Base-by-base conservation (phyloP, 2,797 vertebrate species). In the Scleropages formosus region DNA sequence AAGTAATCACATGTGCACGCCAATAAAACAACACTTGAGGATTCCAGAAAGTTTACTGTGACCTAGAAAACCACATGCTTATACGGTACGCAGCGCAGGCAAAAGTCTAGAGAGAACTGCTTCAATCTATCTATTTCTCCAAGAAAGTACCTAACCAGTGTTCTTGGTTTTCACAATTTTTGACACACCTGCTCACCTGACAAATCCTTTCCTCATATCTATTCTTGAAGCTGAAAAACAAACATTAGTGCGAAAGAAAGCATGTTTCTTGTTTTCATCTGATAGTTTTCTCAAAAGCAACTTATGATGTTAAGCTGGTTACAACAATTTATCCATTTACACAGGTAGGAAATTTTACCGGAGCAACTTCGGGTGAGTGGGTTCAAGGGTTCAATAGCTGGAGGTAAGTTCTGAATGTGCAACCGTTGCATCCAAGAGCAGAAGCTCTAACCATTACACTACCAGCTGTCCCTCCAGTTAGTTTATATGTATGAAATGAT, bases 1-100 rank as follows among this genome's bases (percentile, higher is more conserved):
- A 80, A 82, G 78, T 61, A 76, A 78, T 77, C 74, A 47, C 74
- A 79, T 79, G 80, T 79, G 78, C 64, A 53, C 71, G 84, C 81
- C 81, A 80, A 77, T 78, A 77, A 75, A 76, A 67, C 27, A 79
- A 80, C 77, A 84, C 82, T 68, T 80, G 81, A 11, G 49, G 66
- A 71, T 16, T 60, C 31, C 71, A 63, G 64, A 71, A 66, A 24
- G 7, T 46, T 62, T 75, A 62, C 46, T 44, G 64, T 78, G 81
- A 79, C 79, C 78, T 73, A 81, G 69, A 81, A 82, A 82, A 63
- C 66, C 72, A 47, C 62, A 31, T 26, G 39, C 66, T 60, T 39
- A n/a, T n/a, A 47, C 58, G 26, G 44, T 31, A n/a, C 62, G 61
- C 66, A 71, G n/a, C 47, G 53, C 46, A 71, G 47, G 47, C 67